phyloP scores from a whole-genome alignment of 1,140 invertebrate genomes.

The Mesaphorura yosii region DNA sequence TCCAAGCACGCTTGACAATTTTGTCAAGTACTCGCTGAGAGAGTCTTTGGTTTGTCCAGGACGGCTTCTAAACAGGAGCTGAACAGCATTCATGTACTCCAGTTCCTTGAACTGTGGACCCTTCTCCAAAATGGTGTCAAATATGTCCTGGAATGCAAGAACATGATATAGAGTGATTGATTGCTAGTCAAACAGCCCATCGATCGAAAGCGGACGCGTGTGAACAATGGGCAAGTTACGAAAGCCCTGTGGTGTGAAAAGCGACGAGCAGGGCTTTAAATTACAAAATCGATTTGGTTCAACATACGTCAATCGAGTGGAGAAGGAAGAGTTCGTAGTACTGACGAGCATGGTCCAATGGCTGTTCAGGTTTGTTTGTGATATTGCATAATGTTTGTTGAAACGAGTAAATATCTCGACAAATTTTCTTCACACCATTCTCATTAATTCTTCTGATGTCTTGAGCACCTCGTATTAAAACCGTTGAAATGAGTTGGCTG shows the following conservation, averaged over 20 bases:
- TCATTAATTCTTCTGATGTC: conserved; percentile 68
- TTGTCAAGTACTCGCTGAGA: conserved; percentile 41
- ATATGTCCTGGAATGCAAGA: conserved; percentile 58
- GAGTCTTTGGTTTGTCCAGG: conserved; percentile 36
- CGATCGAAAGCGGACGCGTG: no score
- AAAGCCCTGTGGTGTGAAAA: no score
- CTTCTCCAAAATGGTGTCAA: conserved; percentile 64
- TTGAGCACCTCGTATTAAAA: conserved; percentile 69
- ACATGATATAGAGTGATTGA: not conserved
- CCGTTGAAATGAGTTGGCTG: conserved; percentile 71
- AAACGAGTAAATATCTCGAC: conserved; percentile 69
- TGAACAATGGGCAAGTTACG: no score
- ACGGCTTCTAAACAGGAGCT: conserved; percentile 52
- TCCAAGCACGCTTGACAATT: conserved; percentile 52
- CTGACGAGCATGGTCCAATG: conserved; percentile 73
- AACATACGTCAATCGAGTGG: conserved; percentile 61
- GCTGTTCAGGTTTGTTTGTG: conserved; percentile 66
- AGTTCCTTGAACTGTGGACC: conserved; percentile 70
- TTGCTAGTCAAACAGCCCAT: not conserved
- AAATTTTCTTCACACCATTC: conserved; percentile 67
- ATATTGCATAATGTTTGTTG: conserved; percentile 77
- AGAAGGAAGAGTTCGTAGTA: conserved; percentile 82
- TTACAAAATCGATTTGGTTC: not conserved
- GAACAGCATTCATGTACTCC: conserved; percentile 73
- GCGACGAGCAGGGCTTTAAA: not conserved